phyloP scores from a whole-genome alignment of 2,888 invertebrate species.

The Agrochola lychnidis region DNA sequence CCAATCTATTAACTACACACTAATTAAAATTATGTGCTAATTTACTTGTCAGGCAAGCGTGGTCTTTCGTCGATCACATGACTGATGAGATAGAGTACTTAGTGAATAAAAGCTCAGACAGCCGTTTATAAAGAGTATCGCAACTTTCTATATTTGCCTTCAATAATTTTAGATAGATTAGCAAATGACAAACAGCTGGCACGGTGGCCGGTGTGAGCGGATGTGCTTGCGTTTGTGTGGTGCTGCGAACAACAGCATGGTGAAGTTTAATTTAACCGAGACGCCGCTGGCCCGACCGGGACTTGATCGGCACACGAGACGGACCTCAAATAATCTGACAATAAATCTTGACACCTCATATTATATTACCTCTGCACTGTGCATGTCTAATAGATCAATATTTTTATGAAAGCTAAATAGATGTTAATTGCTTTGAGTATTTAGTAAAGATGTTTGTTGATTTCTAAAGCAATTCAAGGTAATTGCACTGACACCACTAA shows the following conservation, averaged over 20 bases:
- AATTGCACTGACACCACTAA: too few species aligned
- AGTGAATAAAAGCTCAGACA: background rate
- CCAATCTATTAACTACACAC: background rate
- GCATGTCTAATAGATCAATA: background rate
- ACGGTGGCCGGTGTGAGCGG: background rate
- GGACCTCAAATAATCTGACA: constrained; percentile 29
- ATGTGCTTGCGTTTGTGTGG: constrained; percentile 3
- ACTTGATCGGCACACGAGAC: constrained; percentile 69
- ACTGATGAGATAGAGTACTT: background rate
- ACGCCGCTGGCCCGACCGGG: constrained; percentile 64
- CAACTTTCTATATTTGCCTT: background rate
- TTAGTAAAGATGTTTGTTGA: background rate
- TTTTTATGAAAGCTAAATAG: background rate
- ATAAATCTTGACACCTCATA: constrained; percentile 12
- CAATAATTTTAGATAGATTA: background rate
- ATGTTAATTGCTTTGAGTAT: background rate
- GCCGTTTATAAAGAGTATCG: background rate
- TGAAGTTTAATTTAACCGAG: constrained; percentile 93
- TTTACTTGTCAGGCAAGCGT: background rate
- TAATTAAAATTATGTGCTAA: background rate
- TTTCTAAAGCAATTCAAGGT: background rate
- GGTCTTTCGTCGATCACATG: background rate
- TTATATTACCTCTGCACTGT: background rate
- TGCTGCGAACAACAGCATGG: constrained; percentile 83
- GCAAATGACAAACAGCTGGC: background rate